Conservation (phyloP, 2,113 vertebrate species). For the Megalops atlanticus region DNA sequence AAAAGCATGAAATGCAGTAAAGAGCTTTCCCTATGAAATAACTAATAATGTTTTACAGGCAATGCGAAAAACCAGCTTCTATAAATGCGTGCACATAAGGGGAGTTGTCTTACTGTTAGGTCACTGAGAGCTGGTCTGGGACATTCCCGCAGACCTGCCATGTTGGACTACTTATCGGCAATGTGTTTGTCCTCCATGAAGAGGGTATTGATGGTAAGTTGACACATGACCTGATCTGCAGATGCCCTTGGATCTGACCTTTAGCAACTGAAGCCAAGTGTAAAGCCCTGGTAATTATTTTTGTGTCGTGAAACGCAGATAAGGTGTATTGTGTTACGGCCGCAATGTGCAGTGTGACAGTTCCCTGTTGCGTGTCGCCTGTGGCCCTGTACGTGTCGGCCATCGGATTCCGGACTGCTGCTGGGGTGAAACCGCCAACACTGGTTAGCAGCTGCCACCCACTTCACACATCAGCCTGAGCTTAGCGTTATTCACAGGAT, state of each 20-base stretch:
- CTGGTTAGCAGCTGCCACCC: neutral
- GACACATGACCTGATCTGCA: conserved; percentile 70
- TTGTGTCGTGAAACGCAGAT: conserved; percentile 54
- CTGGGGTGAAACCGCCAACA: neutral
- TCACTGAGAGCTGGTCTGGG: conserved; percentile 32
- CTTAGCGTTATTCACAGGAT: neutral
- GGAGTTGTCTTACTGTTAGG: conserved; percentile 29
- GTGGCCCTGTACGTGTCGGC: conserved; percentile 63
- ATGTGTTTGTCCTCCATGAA: conserved; percentile 68
- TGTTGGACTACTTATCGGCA: conserved; percentile 59
- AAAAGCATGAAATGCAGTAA: neutral
- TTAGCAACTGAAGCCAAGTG: conserved; percentile 60
- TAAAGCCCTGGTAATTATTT: conserved; percentile 66
- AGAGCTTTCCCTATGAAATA: conserved; percentile 17
- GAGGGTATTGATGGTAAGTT: conserved; percentile 66
- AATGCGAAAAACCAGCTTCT: conserved; percentile 16
- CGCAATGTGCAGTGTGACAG: conserved; percentile 56
- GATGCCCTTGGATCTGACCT: conserved; percentile 63
- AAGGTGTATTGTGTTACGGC: conserved; percentile 55
- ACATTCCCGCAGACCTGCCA: conserved; percentile 50
- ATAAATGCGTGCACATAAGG: neutral
- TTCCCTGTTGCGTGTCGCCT: conserved; percentile 50
- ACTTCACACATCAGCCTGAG: neutral
- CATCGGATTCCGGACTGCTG: conserved; percentile 31
- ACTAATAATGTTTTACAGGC: conserved; percentile 25